Evolutionary conservation across 2,797 vertebrate genomes (phyloP).

Genomic region (Apodemus agrarius): DNA sequence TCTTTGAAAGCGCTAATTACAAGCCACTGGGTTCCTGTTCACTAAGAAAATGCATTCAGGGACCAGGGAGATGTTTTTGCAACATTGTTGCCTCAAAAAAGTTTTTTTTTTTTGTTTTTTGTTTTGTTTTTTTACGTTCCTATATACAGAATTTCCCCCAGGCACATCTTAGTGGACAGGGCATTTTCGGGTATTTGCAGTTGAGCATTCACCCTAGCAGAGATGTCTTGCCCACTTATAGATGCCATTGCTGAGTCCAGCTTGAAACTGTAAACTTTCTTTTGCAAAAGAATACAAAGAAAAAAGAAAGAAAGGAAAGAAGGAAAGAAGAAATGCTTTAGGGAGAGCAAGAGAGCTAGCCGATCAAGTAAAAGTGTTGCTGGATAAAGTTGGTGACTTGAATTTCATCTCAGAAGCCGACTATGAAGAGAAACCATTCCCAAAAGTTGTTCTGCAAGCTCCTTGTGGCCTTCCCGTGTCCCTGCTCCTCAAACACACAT

Average conservation of each 20-base stretch:
- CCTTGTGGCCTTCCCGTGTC: neutral
- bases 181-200: neutral
- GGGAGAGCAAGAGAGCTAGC: neutral
- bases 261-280: constrained; percentile 51
- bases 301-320: neutral
- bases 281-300: neutral
- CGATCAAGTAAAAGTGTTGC: neutral
- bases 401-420: neutral
- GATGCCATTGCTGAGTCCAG: neutral
- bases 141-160: constrained; percentile 27
- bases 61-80: neutral
- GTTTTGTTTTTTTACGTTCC: constrained; percentile 14
- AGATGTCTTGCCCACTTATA: constrained; percentile 37
- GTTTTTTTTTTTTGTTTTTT: too few species aligned
- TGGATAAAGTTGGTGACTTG: neutral
- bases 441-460: neutral
- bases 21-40: neutral
- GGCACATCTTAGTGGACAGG: neutral
- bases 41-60: constrained; percentile 41
- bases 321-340: neutral
- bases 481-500: neutral
- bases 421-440: neutral
- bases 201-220: neutral
- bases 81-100: constrained; percentile 37
- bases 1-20: constrained; percentile 24